These are phyloP conservation scores for Picus viridis DNA, from an alignment of 2,797 vertebrate species.

Conservation along the genomic window DNA sequence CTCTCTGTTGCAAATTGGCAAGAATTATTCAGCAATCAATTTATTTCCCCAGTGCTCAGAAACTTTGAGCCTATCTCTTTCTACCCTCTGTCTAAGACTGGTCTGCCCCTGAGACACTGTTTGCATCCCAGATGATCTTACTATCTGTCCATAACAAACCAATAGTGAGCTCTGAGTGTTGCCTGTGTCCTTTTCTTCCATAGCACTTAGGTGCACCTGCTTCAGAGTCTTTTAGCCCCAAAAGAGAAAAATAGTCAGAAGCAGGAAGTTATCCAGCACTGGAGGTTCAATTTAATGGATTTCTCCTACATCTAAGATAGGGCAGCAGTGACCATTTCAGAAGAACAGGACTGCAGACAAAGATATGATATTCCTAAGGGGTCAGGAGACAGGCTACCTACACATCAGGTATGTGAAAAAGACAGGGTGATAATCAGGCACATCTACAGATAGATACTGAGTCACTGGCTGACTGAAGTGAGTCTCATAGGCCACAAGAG, in stretches of 20 bases:
- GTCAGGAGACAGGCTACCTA: not conserved
- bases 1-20: not conserved
- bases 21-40: not conserved
- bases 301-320: not conserved
- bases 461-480: not conserved
- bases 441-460: not conserved
- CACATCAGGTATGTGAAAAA: not conserved
- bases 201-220: not conserved
- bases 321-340: not conserved
- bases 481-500: not conserved
- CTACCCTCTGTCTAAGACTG: not conserved
- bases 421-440: not conserved
- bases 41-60: not conserved
- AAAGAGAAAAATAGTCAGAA: not conserved
- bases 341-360: not conserved
- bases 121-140: not conserved
- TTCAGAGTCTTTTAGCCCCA: not conserved
- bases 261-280: not conserved
- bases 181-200: not conserved
- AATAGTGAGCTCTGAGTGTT: not conserved
- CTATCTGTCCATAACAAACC: not conserved
- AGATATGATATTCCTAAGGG: accelerated
- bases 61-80: not conserved
- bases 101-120: not conserved
- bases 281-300: not conserved